Conservation (phyloP, 2,113 vertebrate species). For the Scolopax mira region DNA sequence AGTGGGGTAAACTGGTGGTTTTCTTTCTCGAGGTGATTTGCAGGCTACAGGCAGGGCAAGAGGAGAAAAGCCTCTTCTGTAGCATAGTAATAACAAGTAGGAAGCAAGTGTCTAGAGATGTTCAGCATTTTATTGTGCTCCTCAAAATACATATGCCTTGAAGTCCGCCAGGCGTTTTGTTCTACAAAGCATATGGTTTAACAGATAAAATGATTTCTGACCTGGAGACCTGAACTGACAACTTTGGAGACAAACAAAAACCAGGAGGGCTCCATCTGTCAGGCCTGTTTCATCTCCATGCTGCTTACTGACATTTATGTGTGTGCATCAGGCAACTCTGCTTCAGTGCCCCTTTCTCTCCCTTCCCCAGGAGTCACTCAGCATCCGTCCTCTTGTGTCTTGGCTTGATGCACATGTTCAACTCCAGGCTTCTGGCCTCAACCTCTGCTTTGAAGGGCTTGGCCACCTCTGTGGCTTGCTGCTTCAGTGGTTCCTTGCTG, state of each 20-base stretch:
- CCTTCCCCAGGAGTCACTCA: background rate
- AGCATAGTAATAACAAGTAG: background rate
- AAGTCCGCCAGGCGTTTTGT: constrained; percentile 70
- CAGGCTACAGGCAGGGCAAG: background rate
- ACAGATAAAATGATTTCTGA: constrained; percentile 77
- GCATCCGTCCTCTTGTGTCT: background rate
- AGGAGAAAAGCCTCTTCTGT: background rate
- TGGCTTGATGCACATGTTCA: background rate
- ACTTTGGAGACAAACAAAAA: constrained; percentile 68
- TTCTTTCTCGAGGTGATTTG: background rate
- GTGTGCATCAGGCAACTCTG: background rate
- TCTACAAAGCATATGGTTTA: constrained; percentile 75
- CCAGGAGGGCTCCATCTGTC: constrained; percentile 62
- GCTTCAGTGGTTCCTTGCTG: background rate
- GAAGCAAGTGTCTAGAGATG: constrained; percentile 31
- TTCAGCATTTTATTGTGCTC: constrained; percentile 25
- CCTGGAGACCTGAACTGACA: constrained; percentile 75
- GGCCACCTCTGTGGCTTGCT: background rate
- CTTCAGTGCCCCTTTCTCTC: background rate
- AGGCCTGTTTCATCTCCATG: constrained; percentile 14
- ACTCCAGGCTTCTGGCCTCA: background rate
- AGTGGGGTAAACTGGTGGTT: background rate
- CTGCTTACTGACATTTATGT: constrained; percentile 34
- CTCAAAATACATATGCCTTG: constrained; percentile 64
- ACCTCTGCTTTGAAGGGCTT: background rate